These are phyloP conservation scores for Aplysina aerophoba DNA, from an alignment of 37 sponge, comb jelly and placozoan species.

Conservation along the genomic window DNA sequence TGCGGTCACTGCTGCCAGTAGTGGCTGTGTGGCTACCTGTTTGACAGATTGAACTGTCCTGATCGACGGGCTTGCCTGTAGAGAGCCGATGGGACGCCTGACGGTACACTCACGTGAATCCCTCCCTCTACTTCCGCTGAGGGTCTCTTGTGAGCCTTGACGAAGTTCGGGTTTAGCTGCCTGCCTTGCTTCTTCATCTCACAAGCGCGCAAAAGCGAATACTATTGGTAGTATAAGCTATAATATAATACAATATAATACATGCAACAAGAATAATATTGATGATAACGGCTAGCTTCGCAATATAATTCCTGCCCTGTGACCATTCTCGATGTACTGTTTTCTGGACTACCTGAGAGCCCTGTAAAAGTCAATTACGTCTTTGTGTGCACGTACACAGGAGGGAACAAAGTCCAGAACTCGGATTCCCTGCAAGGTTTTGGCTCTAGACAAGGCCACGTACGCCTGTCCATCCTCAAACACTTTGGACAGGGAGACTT, in stretches of 20 bases:
- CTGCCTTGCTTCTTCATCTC: conserved; percentile 11
- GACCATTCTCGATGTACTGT: conserved; percentile 40
- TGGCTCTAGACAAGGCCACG: conserved; percentile 88
- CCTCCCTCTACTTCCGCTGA: not conserved
- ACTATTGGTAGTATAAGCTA: not conserved
- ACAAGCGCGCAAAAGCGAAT: not conserved
- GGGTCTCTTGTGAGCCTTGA: conserved; percentile 19
- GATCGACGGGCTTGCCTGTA: conserved; percentile 75
- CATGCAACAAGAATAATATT: not conserved
- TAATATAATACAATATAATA: too few relatives aligned
- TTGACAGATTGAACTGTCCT: conserved; percentile 85
- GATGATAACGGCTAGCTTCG: not conserved
- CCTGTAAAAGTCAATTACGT: conserved; percentile 79
- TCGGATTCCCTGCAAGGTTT: conserved; percentile 68
- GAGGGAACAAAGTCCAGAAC: conserved; percentile 77
- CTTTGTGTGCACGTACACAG: conserved; percentile 67
- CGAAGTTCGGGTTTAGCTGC: conserved; percentile 10
- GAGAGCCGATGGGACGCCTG: conserved; percentile 26
- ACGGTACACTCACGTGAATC: conserved; percentile 9
- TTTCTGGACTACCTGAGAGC: conserved; percentile 47
- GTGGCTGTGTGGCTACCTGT: conserved; percentile 22
- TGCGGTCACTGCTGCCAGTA: too few relatives aligned
- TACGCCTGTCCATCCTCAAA: conserved; percentile 94
- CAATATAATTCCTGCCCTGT: not conserved
- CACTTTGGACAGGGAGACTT: conserved; percentile 74